Evolutionary conservation across 1,140 invertebrate genomes (phyloP).

Genomic region (Eurytemora carolleeae): DNA sequence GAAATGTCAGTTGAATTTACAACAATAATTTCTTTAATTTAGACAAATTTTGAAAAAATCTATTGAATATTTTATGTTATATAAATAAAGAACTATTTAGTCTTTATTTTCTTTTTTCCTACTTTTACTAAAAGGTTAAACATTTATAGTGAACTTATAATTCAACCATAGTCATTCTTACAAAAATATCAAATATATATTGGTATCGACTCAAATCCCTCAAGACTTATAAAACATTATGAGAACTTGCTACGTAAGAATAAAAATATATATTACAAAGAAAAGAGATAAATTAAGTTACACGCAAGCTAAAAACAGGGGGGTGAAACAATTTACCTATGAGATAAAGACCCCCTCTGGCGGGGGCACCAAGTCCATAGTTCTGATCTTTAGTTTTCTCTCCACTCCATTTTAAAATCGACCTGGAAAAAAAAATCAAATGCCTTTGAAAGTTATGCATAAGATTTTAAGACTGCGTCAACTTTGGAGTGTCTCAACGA

Average conservation of each 20-base stretch:
- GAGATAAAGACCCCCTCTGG: constrained; percentile 53
- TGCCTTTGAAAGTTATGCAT: no score
- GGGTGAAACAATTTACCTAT: background rate
- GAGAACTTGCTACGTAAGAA: background rate
- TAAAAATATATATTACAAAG: background rate
- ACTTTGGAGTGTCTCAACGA: no score
- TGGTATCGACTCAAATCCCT: background rate
- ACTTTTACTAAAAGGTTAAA: no score
- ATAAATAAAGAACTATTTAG: no score
- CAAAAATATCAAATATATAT: background rate
- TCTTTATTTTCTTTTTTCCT: no score
- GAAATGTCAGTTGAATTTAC: no score
- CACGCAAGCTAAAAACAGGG: background rate
- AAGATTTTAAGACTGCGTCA: no score
- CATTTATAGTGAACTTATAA: background rate
- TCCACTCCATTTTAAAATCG: constrained; percentile 33
- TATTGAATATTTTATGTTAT: no score
- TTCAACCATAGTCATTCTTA: background rate
- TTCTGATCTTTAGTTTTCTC: constrained; percentile 63
- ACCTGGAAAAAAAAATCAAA: no score
- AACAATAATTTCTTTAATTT: no score
- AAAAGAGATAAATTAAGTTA: background rate
- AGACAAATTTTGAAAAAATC: no score
- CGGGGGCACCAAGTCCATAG: constrained; percentile 74
- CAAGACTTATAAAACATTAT: no score